These are phyloP conservation scores for Gisinianus flammeolus DNA, from an alignment of 2,888 invertebrate species.

Conservation along the genomic window DNA sequence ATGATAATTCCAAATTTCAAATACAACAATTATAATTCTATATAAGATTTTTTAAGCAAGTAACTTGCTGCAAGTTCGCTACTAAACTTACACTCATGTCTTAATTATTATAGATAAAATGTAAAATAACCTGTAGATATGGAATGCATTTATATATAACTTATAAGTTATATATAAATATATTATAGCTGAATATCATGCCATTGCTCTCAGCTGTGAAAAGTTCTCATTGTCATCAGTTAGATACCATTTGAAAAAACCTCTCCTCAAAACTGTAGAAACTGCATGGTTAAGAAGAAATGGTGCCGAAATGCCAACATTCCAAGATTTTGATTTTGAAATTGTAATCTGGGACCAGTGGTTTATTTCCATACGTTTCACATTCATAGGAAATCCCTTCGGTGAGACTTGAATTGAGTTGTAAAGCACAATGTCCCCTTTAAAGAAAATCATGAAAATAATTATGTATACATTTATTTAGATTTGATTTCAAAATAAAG, in stretches of 20 bases:
- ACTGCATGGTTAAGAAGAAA: too few relatives aligned
- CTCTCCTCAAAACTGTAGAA: background rate
- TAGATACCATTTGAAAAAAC: background rate
- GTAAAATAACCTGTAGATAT: too few relatives aligned
- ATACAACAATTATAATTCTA: too few relatives aligned
- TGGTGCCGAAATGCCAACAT: slow-evolving; percentile 97
- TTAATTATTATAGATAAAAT: too few relatives aligned
- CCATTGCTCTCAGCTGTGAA: too few relatives aligned
- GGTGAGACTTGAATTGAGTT: slow-evolving; percentile 97
- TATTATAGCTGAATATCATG: too few relatives aligned
- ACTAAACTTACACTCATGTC: too few relatives aligned
- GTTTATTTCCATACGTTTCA: slow-evolving; percentile 95
- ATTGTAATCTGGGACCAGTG: slow-evolving; percentile 90
- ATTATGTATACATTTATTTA: background rate
- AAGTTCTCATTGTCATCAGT: background rate
- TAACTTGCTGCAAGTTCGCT: too few relatives aligned
- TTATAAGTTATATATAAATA: too few relatives aligned
- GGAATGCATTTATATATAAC: too few relatives aligned
- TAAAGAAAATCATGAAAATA: slow-evolving; percentile 49
- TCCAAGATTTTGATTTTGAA: slow-evolving; percentile 97
- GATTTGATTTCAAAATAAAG: background rate
- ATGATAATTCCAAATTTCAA: too few relatives aligned
- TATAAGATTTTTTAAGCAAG: too few relatives aligned
- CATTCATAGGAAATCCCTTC: slow-evolving; percentile 94
- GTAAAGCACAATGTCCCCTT: slow-evolving; percentile 95